Base-by-base conservation (phyloP, 1,140 invertebrate species). In the Ips typographus region DNA sequence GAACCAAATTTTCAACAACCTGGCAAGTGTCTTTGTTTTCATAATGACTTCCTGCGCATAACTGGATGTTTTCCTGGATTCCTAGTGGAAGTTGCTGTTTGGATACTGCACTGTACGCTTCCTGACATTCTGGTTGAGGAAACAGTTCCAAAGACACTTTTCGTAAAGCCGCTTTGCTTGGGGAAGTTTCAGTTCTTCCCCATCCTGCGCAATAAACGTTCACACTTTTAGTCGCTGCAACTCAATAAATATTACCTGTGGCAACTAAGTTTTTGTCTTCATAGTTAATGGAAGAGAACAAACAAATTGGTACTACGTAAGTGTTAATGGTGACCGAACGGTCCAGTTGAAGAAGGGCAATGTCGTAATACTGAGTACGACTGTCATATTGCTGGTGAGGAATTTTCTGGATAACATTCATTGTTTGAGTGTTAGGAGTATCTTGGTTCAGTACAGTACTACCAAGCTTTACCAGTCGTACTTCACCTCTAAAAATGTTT, bases 41-140 rank as follows among this genome's bases (percentile, higher is more conserved):
- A 1, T 57, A 72, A 22, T 65, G 49, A 5, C 78, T 83, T 37
- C 90, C 90, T 38, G 89, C 90, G 77, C 91, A 92, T 5, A 92
- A 73, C 73, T 86, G 84, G 67, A 80, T 84, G 0, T 78, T 73
- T 1, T 78, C 69, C 5, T 82, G 51, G 8, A 87, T 82, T 4
- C 73, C 73, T 60, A 68, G 41, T 3, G 68, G 70, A 22, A 74
- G 49, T n/a, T 74, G 67, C 2, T 68, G 49, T 47, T 53, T 57
- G 4, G 72, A 62, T 6, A 71, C 55, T 82, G 77, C 62, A 75
- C 74, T 77, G 84, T 75, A 40, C 5, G 60, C 67, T 72, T 56
- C 36, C 61, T 71, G 77, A 5, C 79, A 82, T 8, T 72, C 55
- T 1, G 76, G 61, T 47, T 78, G 70, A 36, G 71, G 65, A 38